These are phyloP conservation scores for Vireo griseus DNA, from an alignment of 2,797 vertebrate species.

Conservation along the genomic window DNA sequence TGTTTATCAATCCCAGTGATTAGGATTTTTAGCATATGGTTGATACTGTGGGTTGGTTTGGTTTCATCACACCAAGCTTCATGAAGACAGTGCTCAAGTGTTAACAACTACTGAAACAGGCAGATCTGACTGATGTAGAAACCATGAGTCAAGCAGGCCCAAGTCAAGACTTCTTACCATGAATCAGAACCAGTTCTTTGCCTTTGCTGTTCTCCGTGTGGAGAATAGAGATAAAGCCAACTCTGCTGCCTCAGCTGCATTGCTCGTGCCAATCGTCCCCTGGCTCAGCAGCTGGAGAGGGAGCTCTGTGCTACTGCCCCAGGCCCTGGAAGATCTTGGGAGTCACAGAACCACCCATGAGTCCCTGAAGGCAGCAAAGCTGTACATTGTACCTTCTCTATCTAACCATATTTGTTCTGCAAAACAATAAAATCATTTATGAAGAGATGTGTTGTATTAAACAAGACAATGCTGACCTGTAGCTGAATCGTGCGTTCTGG, in stretches of 20 bases:
- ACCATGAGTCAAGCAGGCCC: neutral
- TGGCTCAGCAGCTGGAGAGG: neutral
- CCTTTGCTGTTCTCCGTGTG: neutral
- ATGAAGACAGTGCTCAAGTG: neutral
- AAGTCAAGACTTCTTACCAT: neutral
- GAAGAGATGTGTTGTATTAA: neutral
- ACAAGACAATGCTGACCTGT: neutral
- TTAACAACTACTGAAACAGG: neutral
- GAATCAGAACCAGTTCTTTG: neutral
- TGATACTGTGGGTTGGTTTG: neutral
- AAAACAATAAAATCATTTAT: neutral
- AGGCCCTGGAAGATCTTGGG: neutral
- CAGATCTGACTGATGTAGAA: neutral
- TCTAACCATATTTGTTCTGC: neutral
- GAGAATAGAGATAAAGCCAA: neutral
- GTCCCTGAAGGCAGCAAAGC: neutral
- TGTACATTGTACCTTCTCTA: neutral
- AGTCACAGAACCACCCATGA: neutral
- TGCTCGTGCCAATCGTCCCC: neutral
- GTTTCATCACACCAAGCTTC: neutral
- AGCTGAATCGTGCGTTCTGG: neutral
- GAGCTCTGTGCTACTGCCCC: neutral
- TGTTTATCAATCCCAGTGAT: neutral
- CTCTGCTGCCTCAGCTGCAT: neutral
- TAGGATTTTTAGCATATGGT: neutral